Conservation (phyloP, 2,888 invertebrate genomes). For the Callimorpha dominula region DNA sequence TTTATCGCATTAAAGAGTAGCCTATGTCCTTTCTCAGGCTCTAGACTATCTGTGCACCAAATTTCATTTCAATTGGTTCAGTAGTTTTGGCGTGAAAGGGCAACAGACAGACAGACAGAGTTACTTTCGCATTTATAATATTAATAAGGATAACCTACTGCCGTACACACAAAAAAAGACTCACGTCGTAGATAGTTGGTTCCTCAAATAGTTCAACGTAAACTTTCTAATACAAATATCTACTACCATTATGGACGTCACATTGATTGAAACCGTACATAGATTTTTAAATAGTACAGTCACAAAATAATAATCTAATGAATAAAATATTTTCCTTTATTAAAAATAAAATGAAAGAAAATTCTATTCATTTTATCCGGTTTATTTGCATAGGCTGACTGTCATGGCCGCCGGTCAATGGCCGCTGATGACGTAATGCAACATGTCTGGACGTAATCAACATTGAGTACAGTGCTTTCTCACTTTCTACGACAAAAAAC, state of each 20-base stretch:
- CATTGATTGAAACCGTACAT: background rate
- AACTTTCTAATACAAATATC: background rate
- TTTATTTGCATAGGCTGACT: slow-evolving; percentile 41
- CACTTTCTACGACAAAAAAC: slow-evolving; percentile 56
- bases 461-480: slow-evolving; percentile 47
- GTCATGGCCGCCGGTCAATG: slow-evolving; percentile 51
- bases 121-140: no score
- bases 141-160: no score
- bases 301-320: background rate
- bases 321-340: slow-evolving; percentile 2
- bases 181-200: background rate
- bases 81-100: no score
- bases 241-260: background rate
- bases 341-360: slow-evolving; percentile 33
- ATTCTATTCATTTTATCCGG: slow-evolving; percentile 33
- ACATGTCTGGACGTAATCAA: slow-evolving; percentile 41
- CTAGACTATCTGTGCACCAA: no score
- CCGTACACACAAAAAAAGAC: background rate
- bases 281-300: background rate
- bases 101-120: no score
- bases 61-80: no score
- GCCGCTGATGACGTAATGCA: slow-evolving; percentile 49
- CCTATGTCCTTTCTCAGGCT: no score
- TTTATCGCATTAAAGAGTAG: no score
- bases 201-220: background rate